Evolutionary conservation across 2,113 vertebrate species (phyloP).

Genomic region (Upupa epops): DNA sequence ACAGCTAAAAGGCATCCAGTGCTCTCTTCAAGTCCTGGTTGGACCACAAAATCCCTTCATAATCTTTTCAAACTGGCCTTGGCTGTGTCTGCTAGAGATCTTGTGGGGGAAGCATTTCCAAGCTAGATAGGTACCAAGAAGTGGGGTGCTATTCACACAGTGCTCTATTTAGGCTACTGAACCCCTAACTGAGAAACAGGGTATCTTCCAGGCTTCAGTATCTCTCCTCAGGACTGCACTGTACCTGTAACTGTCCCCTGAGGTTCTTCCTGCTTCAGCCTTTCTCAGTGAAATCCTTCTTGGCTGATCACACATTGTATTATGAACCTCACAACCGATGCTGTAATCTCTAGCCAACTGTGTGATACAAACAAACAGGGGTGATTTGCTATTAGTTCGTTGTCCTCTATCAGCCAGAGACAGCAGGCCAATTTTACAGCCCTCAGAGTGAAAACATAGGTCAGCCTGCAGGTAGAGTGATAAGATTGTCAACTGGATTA

Average conservation of each 20-base stretch:
- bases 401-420: conserved; percentile 17
- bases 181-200: background rate
- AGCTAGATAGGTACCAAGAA: background rate
- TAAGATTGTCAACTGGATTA: conserved; percentile 20
- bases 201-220: background rate
- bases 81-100: background rate
- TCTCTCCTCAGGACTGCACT: background rate
- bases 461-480: conserved; percentile 4
- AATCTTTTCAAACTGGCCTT: background rate
- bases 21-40: background rate
- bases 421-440: conserved; percentile 44
- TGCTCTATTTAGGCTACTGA: background rate
- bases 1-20: background rate
- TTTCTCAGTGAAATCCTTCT: background rate
- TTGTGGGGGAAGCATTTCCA: background rate
- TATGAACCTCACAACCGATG: background rate
- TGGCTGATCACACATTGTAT: background rate
- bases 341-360: conserved; percentile 24
- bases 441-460: conserved; percentile 9
- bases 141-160: background rate
- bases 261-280: background rate
- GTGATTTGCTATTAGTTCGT: background rate
- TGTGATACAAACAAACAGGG: conserved; percentile 38
- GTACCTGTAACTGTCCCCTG: background rate
- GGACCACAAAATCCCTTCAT: background rate